These are phyloP conservation scores for Tenrec ecaudatus DNA, from an alignment of 2,113 vertebrate genomes.

Conservation along the genomic window DNA sequence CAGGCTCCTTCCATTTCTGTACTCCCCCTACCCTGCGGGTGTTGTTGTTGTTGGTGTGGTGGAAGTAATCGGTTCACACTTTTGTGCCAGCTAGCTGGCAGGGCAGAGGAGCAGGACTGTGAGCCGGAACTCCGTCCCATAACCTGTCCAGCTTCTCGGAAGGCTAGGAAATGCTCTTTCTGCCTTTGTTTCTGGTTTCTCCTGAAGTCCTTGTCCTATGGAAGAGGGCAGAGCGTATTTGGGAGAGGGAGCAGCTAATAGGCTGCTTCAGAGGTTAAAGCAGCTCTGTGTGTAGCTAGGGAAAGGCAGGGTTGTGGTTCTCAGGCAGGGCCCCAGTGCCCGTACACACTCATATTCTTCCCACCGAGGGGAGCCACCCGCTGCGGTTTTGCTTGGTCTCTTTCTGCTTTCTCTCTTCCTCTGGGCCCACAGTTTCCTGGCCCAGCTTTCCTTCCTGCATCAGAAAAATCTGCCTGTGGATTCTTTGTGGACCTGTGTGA, in stretches of 20 bases:
- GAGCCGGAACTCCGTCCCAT: background rate
- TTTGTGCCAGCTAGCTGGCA: background rate
- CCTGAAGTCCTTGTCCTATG: background rate
- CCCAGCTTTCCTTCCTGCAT: background rate
- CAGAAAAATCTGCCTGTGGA: conserved; percentile 12
- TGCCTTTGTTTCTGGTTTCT: background rate
- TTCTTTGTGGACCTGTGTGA: background rate
- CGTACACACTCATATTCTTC: too few relatives aligned
- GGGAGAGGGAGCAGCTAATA: background rate
- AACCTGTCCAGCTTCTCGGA: background rate
- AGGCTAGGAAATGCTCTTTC: background rate
- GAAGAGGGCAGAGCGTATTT: conserved; percentile 5
- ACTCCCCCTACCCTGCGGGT: background rate
- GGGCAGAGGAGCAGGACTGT: conserved; percentile 20
- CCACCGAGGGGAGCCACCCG: background rate
- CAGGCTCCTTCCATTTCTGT: conserved; percentile 39
- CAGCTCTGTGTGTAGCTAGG: background rate
- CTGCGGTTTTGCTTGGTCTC: background rate
- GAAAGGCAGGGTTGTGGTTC: background rate
- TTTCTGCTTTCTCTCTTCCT: background rate
- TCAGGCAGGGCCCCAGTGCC: background rate
- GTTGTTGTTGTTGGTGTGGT: background rate
- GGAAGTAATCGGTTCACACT: background rate
- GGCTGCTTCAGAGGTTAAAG: conserved; percentile 12
- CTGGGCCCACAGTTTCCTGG: background rate